A percentile compares a stretch with the other conserved stretches of the same genome.
Evolutionary conservation across 2,113 vertebrate genomes (phyloP).

Genomic region (Grantiella picta): DNA sequence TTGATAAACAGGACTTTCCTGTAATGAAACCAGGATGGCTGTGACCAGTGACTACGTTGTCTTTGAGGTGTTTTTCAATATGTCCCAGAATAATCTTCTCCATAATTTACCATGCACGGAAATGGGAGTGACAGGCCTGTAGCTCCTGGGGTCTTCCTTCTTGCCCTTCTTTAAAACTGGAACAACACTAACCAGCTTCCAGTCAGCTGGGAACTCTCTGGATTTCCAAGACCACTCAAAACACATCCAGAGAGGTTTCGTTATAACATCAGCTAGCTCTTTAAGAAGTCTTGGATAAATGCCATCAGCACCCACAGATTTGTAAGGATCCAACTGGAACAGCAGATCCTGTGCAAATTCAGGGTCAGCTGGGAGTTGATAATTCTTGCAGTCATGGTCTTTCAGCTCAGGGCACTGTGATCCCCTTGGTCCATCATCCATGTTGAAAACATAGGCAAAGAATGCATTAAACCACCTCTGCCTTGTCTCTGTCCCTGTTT

Average conservation of each 20-base stretch:
- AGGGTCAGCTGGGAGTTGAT: neutral
- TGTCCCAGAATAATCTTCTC: neutral
- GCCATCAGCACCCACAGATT: neutral
- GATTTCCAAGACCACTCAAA: neutral
- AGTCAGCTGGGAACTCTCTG: accelerated
- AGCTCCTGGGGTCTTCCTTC: neutral
- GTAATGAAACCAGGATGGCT: neutral
- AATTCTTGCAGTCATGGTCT: neutral
- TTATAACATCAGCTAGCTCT: neutral
- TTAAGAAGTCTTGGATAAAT: neutral
- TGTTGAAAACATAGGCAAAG: neutral
- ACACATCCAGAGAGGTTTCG: neutral
- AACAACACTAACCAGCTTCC: neutral
- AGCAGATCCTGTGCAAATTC: neutral
- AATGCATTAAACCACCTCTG: neutral
- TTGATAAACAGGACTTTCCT: neutral
- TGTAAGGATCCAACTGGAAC: neutral
- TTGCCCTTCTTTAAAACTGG: neutral
- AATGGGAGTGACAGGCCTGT: neutral
- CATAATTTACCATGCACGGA: neutral
- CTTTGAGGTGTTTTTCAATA: neutral
- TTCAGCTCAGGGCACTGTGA: no score
- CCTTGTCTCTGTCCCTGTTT: neutral
- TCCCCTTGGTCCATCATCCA: neutral
- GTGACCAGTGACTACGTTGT: neutral